Conservation (phyloP, 2,113 vertebrate species). For the Cromileptes altivelis region DNA sequence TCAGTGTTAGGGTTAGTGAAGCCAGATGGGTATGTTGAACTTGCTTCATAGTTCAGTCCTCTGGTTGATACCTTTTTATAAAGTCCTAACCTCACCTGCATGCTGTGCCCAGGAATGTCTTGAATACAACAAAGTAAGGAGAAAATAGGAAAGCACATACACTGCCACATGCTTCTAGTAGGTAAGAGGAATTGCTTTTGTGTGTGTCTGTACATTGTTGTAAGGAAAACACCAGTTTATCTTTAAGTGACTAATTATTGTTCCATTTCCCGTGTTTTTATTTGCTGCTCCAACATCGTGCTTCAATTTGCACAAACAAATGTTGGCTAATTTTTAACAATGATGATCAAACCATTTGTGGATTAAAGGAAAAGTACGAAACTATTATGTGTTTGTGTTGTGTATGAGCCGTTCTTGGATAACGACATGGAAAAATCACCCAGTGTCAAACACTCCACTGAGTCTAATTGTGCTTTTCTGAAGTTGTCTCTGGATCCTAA, state of each 20-base stretch:
- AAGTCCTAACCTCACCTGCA: too few species aligned
- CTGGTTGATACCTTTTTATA: too few species aligned
- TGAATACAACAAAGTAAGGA: too few species aligned
- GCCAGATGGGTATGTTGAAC: too few species aligned
- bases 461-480: conserved; percentile 20
- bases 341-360: not conserved
- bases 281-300: not conserved
- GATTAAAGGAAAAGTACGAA: not conserved
- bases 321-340: not conserved
- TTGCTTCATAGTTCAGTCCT: too few species aligned
- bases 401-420: not conserved
- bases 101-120: too few species aligned
- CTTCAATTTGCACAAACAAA: not conserved
- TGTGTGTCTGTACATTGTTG: too few species aligned
- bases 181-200: too few species aligned
- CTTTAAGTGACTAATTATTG: not conserved
- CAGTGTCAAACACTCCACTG: conserved; percentile 24
- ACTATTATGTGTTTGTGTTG: not conserved
- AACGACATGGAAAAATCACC: not conserved
- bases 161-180: too few species aligned
- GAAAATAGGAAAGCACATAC: too few species aligned
- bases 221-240: too few species aligned
- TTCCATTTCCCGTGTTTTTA: not conserved
- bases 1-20: too few species aligned
- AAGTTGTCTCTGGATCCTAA: conserved; percentile 38